These are phyloP conservation scores for Caenorhabditis sp. DNA, from an alignment of 2,888 invertebrate genomes.

Conservation along the genomic window DNA sequence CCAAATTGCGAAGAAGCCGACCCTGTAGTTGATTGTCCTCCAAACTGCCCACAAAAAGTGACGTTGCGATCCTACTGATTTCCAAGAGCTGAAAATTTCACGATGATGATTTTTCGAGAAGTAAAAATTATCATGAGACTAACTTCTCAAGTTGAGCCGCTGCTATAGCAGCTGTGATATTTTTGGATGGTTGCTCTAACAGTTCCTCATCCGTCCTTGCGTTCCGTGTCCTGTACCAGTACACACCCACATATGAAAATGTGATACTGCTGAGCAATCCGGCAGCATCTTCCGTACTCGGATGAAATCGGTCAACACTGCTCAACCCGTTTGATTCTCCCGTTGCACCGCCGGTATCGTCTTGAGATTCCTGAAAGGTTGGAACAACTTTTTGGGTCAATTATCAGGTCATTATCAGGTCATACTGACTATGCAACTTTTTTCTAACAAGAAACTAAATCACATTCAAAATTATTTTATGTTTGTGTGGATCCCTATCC, in stretches of 20 bases:
- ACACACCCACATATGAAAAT: constrained; percentile 39
- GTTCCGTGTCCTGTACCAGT: constrained; percentile 50
- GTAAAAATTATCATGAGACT: background rate
- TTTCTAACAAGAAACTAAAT: too few species aligned
- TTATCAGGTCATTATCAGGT: constrained; percentile 17
- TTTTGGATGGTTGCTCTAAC: constrained; percentile 39
- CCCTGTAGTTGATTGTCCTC: background rate
- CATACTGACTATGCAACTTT: background rate
- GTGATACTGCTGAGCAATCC: constrained; percentile 30
- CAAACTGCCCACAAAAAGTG: constrained; percentile 19
- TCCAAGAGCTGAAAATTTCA: constrained; percentile 32
- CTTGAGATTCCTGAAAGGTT: constrained; percentile 6
- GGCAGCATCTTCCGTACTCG: constrained; percentile 52
- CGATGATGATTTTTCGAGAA: background rate
- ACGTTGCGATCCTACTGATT: background rate
- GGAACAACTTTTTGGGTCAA: background rate
- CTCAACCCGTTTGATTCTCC: background rate
- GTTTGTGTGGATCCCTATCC: too few species aligned
- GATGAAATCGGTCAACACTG: background rate
- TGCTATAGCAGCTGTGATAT: constrained; percentile 27
- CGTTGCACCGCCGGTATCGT: background rate
- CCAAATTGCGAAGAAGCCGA: constrained; percentile 4
- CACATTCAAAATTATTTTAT: too few species aligned
- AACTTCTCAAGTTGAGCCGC: background rate
- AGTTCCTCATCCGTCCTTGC: constrained; percentile 36